A percentile compares a stretch with the other conserved stretches of the same genome.
Evolutionary conservation across 2,797 vertebrate species (phyloP).

Genomic region (Tapera naevia): DNA sequence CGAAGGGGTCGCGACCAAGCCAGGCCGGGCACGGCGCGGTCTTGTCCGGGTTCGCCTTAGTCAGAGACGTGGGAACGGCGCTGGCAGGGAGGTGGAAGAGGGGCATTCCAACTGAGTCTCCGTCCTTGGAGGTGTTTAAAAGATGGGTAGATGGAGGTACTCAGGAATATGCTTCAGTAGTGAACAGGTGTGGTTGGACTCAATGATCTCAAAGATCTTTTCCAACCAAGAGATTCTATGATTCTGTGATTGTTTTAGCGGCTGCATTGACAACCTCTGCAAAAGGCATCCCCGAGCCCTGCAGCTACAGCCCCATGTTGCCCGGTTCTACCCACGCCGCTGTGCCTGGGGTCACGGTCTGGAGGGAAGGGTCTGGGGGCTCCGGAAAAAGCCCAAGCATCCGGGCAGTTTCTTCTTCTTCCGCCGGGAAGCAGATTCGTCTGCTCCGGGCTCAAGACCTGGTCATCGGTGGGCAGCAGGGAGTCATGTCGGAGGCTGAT

Average conservation of each 20-base stretch:
- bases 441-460: background rate
- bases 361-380: too few relatives aligned
- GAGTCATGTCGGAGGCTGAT: background rate
- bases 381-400: too few relatives aligned
- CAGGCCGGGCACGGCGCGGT: too few relatives aligned
- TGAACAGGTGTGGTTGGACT: too few relatives aligned
- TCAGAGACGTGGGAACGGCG: background rate
- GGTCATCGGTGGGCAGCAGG: background rate
- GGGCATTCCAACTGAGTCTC: too few relatives aligned
- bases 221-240: too few relatives aligned
- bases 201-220: too few relatives aligned
- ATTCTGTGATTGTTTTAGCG: background rate
- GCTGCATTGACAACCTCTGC: background rate
- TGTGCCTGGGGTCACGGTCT: background rate
- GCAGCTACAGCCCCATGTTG: background rate
- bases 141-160: too few relatives aligned
- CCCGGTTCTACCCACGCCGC: background rate
- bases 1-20: background rate
- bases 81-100: fast-evolving
- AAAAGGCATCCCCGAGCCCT: background rate
- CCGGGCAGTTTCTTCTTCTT: background rate
- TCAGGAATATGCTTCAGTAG: too few relatives aligned
- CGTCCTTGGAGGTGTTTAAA: too few relatives aligned
- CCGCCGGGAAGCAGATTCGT: background rate
- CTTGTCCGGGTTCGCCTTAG: background rate